Conservation (phyloP, 2,888 invertebrate species). For the Eristalis arbustorum region DNA sequence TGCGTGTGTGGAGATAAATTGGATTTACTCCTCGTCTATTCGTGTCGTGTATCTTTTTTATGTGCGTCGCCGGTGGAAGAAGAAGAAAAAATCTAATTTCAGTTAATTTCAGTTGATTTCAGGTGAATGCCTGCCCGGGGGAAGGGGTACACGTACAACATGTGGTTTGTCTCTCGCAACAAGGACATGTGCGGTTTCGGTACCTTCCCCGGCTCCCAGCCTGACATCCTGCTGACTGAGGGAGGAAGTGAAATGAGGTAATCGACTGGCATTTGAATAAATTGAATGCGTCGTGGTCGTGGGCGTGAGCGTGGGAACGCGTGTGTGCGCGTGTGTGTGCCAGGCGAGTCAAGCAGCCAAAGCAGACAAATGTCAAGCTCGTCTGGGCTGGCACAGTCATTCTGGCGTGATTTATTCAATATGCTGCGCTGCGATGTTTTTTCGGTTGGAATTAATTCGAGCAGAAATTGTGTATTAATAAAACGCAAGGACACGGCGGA, state of each 20-base stretch:
- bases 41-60: background rate
- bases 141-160: constrained; percentile 10
- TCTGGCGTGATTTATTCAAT: constrained; percentile 47
- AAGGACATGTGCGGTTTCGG: constrained; percentile 22
- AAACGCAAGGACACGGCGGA: constrained; percentile 6
- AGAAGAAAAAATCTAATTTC: constrained; percentile 46
- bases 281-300: constrained; percentile 20
- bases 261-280: constrained; percentile 61
- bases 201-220: background rate
- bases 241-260: constrained; percentile 47
- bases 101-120: constrained; percentile 57
- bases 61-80: background rate
- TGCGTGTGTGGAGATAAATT: constrained; percentile 22
- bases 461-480: constrained; percentile 48
- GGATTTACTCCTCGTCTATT: constrained; percentile 50
- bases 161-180: constrained; percentile 24
- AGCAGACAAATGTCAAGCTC: constrained; percentile 46
- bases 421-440: constrained; percentile 15
- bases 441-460: constrained; percentile 40
- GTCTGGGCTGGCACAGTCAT: background rate
- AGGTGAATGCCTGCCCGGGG: constrained; percentile 38
- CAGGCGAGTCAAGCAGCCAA: constrained; percentile 43
- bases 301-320: constrained; percentile 12
- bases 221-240: background rate
- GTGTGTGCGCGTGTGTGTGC: constrained; percentile 7